phyloP scores from a whole-genome alignment of 2,888 invertebrate genomes.

The Aphidoletes aphidimyza region DNA sequence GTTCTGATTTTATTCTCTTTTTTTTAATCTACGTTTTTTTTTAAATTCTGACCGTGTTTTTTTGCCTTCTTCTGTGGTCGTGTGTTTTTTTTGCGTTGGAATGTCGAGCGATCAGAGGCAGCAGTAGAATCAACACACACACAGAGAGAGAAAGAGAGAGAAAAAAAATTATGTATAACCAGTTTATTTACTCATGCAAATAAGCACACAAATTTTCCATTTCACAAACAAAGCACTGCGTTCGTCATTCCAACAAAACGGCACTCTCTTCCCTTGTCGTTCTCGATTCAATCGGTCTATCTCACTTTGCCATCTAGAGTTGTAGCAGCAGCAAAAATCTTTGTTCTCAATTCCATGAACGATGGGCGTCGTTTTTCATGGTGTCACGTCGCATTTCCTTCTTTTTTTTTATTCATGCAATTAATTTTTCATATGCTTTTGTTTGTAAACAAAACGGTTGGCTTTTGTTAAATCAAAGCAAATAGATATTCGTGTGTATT shows the following conservation, averaged over 20 bases:
- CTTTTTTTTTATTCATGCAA: background rate
- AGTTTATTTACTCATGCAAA: background rate
- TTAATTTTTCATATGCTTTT: background rate
- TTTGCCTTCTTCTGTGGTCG: background rate
- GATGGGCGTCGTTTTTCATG: background rate
- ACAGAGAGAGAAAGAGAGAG: no score
- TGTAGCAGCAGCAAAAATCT: no score
- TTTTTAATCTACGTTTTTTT: background rate
- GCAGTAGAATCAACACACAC: no score
- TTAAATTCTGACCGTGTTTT: background rate
- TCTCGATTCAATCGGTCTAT: background rate
- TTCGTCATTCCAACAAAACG: no score
- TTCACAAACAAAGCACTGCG: background rate
- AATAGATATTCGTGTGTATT: background rate
- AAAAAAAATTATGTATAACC: background rate
- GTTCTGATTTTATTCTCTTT: background rate
- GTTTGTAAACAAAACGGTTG: background rate
- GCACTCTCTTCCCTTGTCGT: background rate
- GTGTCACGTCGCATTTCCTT: background rate
- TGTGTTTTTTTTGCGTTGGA: no score
- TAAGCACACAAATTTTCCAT: conserved; percentile 13
- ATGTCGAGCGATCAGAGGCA: no score
- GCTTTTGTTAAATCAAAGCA: background rate
- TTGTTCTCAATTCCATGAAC: background rate
- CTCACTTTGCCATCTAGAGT: no score